Evolutionary conservation across 1,140 invertebrate species (phyloP).

Genomic region (Charaxes varanes): DNA sequence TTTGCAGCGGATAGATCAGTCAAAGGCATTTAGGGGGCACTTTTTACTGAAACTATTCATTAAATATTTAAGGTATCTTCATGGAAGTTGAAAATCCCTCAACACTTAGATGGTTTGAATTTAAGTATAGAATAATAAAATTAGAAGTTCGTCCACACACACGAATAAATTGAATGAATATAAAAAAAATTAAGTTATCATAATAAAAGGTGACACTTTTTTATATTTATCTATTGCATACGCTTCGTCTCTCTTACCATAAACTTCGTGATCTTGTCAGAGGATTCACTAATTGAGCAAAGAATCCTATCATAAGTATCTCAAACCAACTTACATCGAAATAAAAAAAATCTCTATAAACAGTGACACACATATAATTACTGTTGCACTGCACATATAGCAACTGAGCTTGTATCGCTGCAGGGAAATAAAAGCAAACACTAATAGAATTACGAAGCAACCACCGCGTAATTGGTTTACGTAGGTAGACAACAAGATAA

Average conservation of each 20-base stretch:
- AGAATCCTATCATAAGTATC: constrained; percentile 9
- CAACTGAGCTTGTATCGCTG: constrained; percentile 19
- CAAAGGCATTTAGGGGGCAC: too few species aligned
- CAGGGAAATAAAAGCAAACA: constrained; percentile 11
- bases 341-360: not conserved
- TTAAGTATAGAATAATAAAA: too few species aligned
- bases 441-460: constrained; percentile 54
- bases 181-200: too few species aligned
- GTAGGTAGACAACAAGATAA: constrained; percentile 18
- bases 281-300: constrained; percentile 15
- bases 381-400: not conserved
- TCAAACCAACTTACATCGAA: not conserved
- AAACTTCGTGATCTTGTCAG: constrained; percentile 24
- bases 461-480: constrained; percentile 44
- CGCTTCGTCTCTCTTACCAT: constrained; percentile 23
- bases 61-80: too few species aligned
- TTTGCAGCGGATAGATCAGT: too few species aligned
- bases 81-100: too few species aligned
- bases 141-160: too few species aligned
- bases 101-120: too few species aligned
- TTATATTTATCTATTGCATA: not conserved
- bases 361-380: not conserved
- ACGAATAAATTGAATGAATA: too few species aligned
- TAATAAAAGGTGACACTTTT: not conserved
- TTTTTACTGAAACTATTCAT: too few species aligned